These are phyloP conservation scores for Leptinotarsa peninsularis DNA, from an alignment of 2,888 invertebrate species.

Conservation along the genomic window DNA sequence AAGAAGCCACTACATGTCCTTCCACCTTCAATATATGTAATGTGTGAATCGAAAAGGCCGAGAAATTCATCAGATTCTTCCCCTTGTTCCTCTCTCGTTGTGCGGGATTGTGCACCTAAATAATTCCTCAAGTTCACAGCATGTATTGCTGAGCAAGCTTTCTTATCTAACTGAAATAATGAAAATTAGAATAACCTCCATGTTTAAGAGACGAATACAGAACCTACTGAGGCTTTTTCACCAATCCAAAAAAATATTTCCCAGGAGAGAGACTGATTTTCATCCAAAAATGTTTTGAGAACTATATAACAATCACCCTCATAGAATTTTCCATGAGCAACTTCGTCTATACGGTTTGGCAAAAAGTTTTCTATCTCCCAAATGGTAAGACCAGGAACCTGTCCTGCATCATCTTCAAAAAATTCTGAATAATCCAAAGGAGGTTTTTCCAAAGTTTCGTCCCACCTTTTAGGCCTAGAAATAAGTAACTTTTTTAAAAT, in stretches of 20 bases:
- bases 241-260: constrained; percentile 99
- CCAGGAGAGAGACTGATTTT: constrained; percentile 88
- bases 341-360: constrained; percentile 94
- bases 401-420: constrained; percentile 95
- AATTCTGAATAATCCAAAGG: constrained; percentile 97
- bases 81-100: constrained; percentile 95
- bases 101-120: constrained; percentile 92
- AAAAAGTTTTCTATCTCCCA: constrained; percentile 99
- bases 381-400: constrained; percentile 89
- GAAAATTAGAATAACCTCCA: constrained; percentile 19
- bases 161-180: constrained; percentile 83
- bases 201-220: neutral
- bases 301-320: constrained; percentile 99
- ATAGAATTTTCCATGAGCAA: constrained; percentile 97
- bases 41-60: constrained; percentile 87
- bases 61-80: constrained; percentile 98
- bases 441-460: constrained; percentile 94
- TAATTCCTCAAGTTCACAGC: constrained; percentile 97
- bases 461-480: constrained; percentile 92
- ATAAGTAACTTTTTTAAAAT: neutral
- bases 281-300: constrained; percentile 87
- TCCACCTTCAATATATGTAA: constrained; percentile 98
- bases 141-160: constrained; percentile 97
- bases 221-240: constrained; percentile 86
- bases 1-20: constrained; percentile 97